Percentiles rank a stretch among this genome's conserved stretches.
These are phyloP conservation scores for Gerris lacustris DNA, from an alignment of 2,888 invertebrate species.

Conservation along the genomic window DNA sequence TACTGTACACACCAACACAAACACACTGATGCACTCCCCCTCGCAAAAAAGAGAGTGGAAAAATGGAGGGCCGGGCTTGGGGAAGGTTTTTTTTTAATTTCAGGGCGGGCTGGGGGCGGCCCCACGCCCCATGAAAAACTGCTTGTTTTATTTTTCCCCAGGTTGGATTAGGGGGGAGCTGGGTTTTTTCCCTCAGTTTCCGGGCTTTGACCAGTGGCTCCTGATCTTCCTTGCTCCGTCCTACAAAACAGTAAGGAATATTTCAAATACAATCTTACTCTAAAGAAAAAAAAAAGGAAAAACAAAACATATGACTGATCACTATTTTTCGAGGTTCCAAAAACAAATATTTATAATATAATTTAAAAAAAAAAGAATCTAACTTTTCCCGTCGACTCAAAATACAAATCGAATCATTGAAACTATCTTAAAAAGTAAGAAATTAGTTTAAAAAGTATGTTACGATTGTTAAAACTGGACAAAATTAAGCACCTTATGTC, in stretches of 20 bases:
- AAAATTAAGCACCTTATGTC: too few species aligned
- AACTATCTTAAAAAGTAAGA: too few species aligned
- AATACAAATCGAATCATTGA: too few species aligned
- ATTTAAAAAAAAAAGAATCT: too few species aligned
- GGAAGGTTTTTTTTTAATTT: background rate
- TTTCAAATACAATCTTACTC: background rate
- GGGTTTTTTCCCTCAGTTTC: conserved; percentile 1
- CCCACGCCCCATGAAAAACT: background rate
- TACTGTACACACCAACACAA: background rate
- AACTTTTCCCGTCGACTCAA: too few species aligned
- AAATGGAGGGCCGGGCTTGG: conserved; percentile 2
- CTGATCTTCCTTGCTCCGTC: background rate
- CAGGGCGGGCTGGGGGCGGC: background rate
- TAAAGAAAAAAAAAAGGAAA: background rate
- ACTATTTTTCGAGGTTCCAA: background rate
- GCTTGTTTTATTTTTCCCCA: conserved; percentile 3
- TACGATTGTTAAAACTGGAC: too few species aligned
- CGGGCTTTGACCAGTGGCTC: conserved; percentile 1
- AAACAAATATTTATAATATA: too few species aligned
- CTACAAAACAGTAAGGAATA: background rate
- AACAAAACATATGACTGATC: background rate
- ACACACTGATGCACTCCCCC: background rate
- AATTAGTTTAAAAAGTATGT: too few species aligned
- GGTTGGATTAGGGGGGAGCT: background rate
- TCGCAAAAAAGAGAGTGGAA: background rate